Base-by-base conservation (phyloP, 2,797 vertebrate genomes). In the Molothrus aeneus region DNA sequence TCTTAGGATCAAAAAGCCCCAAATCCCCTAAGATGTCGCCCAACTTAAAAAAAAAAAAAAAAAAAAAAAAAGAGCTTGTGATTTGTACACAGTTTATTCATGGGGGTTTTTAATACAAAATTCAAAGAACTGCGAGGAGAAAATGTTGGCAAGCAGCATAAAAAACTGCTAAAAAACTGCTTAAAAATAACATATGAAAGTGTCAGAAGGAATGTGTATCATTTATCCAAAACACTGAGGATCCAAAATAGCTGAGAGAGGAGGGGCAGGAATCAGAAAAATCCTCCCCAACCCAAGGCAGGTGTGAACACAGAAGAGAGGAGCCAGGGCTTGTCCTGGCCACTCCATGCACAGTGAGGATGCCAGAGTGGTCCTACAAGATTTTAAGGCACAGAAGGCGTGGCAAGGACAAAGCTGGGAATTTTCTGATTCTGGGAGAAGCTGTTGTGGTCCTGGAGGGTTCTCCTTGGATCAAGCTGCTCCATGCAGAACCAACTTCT, bases 151-250 rank as follows among this genome's bases (percentile, higher is more conserved):
- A 93, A 93, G 86, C 79, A 64, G 74, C 71, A 89, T 25, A 45
- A 88, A 93, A 93, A 92, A 47, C 25, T 53, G 48, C 72, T 95
- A 45, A 88, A 93, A 93, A 92, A 47, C 25, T 53, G 48, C 72
- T 95, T 87, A 53, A 95, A 96, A 90, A 92, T 83, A 95, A 92
- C 89, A 89, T 59, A 64, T 14, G 65, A 90, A 86, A 85, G 87
- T 66, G n/a, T 82, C 82, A 80, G 72, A 92, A 94, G 61, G 88
- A 89, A 95, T 40, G 65, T 47, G 3, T 56, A 87, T 91, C 75
- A 68, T 70, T 95, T 82, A 87, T 77, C 75, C 81, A 43, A 60
- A 92, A 85, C 68, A 64, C 26, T 24, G 19, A 85, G 81, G 71
- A 92, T 51, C 81, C 25, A 13, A 92, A 93, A 93, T 15, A 90